phyloP scores from a whole-genome alignment of 1,140 invertebrate species.

The Glomeris maerens region DNA sequence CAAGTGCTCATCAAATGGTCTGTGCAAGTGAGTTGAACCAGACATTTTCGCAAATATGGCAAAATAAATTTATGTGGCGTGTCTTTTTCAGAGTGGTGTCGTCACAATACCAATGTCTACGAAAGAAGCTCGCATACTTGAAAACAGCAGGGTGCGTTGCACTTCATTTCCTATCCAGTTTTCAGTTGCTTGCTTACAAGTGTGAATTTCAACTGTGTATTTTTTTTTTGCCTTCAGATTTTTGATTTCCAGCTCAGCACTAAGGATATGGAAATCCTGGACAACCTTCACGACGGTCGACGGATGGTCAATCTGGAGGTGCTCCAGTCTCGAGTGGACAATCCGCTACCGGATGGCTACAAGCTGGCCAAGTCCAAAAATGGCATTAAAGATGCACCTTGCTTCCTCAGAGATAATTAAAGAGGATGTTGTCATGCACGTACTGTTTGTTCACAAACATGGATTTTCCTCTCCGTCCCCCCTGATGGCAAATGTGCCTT shows the following conservation, averaged over 20 bases:
- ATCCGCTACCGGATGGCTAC: slow-evolving; percentile 29
- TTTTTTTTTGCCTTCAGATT: slow-evolving; percentile 21
- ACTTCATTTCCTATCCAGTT: neutral
- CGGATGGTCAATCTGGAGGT: slow-evolving; percentile 21
- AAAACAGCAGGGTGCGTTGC: slow-evolving; percentile 25
- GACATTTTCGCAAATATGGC: neutral
- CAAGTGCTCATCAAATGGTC: slow-evolving; percentile 31
- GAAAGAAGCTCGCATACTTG: slow-evolving; percentile 23
- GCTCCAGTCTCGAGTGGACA: slow-evolving; percentile 28
- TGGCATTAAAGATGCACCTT: too few relatives aligned
- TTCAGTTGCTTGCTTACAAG: slow-evolving; percentile 11
- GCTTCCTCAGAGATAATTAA: too few relatives aligned
- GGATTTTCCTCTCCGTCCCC: too few relatives aligned
- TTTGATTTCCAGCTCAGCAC: slow-evolving; percentile 24
- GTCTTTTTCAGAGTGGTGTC: slow-evolving; percentile 24
- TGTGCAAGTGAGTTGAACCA: slow-evolving; percentile 20
- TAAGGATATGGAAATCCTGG: slow-evolving; percentile 22
- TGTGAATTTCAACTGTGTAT: slow-evolving; percentile 12
- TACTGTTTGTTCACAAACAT: too few relatives aligned
- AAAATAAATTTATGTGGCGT: neutral
- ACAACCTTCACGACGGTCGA: slow-evolving; percentile 21
- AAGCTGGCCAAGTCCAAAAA: too few relatives aligned
- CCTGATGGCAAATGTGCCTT: too few relatives aligned
- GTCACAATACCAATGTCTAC: slow-evolving; percentile 32
- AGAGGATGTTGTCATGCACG: too few relatives aligned